Evolutionary conservation across 2,113 vertebrate species (phyloP).

Genomic region (Anoplopoma fimbria): DNA sequence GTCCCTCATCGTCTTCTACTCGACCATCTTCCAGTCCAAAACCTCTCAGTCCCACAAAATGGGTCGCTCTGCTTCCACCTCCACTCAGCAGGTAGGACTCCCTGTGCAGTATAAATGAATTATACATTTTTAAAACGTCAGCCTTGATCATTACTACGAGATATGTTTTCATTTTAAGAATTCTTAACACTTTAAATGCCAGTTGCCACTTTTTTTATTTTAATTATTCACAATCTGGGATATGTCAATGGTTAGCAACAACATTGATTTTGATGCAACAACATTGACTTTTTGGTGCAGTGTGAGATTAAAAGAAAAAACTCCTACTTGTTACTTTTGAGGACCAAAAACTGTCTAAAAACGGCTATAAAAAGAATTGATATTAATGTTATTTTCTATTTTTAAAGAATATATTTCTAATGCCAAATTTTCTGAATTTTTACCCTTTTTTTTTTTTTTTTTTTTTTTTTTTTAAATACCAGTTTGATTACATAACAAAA

Average conservation of each 20-base stretch:
- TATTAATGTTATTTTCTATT: too few species aligned
- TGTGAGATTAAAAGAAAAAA: too few species aligned
- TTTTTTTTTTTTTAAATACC: too few species aligned
- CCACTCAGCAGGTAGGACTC: conserved; percentile 63
- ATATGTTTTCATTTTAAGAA: neutral
- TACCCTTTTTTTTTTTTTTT: too few species aligned
- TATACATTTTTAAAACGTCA: neutral
- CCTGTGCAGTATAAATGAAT: neutral
- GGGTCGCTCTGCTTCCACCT: conserved; percentile 34
- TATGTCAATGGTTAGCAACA: too few species aligned
- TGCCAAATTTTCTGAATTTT: neutral
- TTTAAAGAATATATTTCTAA: too few species aligned
- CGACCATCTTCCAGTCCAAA: conserved; percentile 83
- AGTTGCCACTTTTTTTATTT: neutral
- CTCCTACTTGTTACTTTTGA: too few species aligned
- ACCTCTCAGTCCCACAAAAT: conserved; percentile 47
- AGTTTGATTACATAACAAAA: neutral
- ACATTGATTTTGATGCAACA: too few species aligned
- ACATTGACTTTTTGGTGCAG: too few species aligned
- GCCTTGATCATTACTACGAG: too few species aligned
- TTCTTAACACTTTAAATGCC: neutral
- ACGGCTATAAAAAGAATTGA: neutral
- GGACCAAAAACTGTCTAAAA: neutral
- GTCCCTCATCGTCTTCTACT: conserved; percentile 91
- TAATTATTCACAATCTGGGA: too few species aligned